A percentile compares a stretch with the other conserved stretches of the same genome.
Conservation (phyloP, 2,797 vertebrate species). For the Pelochelys cantorii region DNA sequence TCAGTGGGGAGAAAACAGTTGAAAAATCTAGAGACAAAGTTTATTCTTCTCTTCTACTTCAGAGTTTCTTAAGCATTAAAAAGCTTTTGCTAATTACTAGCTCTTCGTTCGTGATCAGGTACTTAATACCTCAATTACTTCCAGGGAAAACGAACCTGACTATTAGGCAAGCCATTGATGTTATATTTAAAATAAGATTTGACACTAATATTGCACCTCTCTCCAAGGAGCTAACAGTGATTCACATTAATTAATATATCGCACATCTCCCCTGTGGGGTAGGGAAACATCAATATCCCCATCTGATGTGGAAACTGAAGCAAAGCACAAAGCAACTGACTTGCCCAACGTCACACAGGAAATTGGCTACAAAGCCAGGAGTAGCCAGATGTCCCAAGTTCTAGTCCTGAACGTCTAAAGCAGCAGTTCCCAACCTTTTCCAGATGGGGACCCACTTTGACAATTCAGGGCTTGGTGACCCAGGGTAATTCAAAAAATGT, state of each 20-base stretch:
- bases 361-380: background rate
- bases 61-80: background rate
- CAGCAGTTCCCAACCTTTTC: too few species aligned
- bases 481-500: too few species aligned
- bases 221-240: background rate
- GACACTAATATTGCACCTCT: background rate
- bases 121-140: background rate
- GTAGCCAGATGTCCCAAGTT: background rate
- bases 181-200: background rate
- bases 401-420: too few species aligned
- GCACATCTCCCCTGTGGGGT: background rate
- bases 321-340: background rate
- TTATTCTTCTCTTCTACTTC: background rate
- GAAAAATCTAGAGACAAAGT: background rate
- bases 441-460: too few species aligned
- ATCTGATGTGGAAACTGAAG: background rate
- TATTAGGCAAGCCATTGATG: background rate
- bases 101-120: background rate
- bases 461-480: too few species aligned
- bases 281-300: background rate
- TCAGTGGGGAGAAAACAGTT: background rate
- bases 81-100: background rate
- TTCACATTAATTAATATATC: background rate
- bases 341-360: background rate
- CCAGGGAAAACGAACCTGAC: background rate